phyloP scores from a whole-genome alignment of 2,888 invertebrate genomes.

The Eristalis pertinax region DNA sequence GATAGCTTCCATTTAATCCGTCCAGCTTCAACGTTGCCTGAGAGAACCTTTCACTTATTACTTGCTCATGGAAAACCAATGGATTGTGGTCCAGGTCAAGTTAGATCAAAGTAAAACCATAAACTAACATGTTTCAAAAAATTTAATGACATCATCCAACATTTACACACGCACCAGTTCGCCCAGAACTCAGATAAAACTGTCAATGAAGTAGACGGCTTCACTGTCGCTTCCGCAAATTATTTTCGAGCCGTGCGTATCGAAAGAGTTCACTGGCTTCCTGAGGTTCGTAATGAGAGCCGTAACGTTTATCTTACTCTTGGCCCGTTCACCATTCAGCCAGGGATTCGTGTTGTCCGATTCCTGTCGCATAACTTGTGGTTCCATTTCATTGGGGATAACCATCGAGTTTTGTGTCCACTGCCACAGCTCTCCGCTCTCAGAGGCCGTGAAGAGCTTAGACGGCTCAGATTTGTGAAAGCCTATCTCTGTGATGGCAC shows the following conservation, averaged over 20 bases:
- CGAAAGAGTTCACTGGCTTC: constrained; percentile 91
- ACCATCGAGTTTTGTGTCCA: constrained; percentile 88
- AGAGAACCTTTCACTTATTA: too few species aligned
- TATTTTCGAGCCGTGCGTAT: constrained; percentile 88
- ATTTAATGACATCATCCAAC: background rate
- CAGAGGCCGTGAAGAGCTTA: constrained; percentile 91
- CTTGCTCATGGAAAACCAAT: too few species aligned
- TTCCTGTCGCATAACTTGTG: constrained; percentile 44
- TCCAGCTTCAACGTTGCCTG: too few species aligned
- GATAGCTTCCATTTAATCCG: too few species aligned
- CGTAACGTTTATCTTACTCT: constrained; percentile 83
- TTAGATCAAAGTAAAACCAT: too few species aligned
- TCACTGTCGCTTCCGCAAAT: constrained; percentile 94
- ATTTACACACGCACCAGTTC: background rate
- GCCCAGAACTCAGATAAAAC: constrained; percentile 79
- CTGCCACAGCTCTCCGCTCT: constrained; percentile 93
- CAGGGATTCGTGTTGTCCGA: constrained; percentile 83
- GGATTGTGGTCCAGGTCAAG: too few species aligned
- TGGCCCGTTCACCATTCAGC: constrained; percentile 87
- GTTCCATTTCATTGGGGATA: constrained; percentile 72
- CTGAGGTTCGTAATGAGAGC: constrained; percentile 88
- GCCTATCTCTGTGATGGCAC: constrained; percentile 90
- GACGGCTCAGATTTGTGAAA: constrained; percentile 94
- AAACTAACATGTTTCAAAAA: background rate
- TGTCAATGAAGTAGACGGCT: constrained; percentile 90